Evolutionary conservation across 2,888 invertebrate species (phyloP).

Genomic region (Xylocampa areola): DNA sequence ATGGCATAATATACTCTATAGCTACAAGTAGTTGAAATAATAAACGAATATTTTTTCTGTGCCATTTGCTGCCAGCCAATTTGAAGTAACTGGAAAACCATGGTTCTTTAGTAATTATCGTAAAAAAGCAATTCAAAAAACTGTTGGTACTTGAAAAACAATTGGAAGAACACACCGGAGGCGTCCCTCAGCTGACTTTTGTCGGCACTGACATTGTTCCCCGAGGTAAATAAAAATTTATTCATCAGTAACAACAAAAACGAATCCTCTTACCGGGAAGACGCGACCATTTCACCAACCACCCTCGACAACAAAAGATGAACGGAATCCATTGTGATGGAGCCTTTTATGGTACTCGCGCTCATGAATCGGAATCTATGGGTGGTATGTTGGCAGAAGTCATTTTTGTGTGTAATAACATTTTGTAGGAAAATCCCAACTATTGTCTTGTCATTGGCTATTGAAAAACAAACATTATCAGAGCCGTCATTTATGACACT

Average conservation of each 20-base stretch:
- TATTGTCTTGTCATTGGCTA: constrained; percentile 71
- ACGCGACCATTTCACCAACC: constrained; percentile 73
- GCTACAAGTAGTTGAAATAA: constrained; percentile 6
- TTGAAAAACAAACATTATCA: constrained; percentile 75
- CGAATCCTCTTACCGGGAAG: constrained; percentile 76
- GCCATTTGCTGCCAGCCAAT: constrained; percentile 30
- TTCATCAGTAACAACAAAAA: constrained; percentile 80
- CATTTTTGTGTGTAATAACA: constrained; percentile 61
- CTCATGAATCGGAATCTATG: constrained; percentile 72
- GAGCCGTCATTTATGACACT: constrained; percentile 81
- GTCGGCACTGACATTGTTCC: constrained; percentile 68
- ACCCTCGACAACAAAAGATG: constrained; percentile 75
- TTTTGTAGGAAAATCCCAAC: constrained; percentile 57
- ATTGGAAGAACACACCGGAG: constrained; percentile 43
- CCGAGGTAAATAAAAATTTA: constrained; percentile 68
- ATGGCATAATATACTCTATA: not conserved
- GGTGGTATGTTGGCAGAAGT: constrained; percentile 63
- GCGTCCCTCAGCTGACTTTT: constrained; percentile 49
- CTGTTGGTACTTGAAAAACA: constrained; percentile 53
- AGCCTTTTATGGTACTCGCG: constrained; percentile 68
- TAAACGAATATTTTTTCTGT: constrained; percentile 5
- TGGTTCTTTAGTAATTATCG: constrained; percentile 36
- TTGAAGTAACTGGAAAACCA: constrained; percentile 23
- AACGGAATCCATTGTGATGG: constrained; percentile 73
- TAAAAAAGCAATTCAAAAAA: constrained; percentile 39